Conservation (phyloP, 1,140 invertebrate species). For the Drosophila navojoa region DNA sequence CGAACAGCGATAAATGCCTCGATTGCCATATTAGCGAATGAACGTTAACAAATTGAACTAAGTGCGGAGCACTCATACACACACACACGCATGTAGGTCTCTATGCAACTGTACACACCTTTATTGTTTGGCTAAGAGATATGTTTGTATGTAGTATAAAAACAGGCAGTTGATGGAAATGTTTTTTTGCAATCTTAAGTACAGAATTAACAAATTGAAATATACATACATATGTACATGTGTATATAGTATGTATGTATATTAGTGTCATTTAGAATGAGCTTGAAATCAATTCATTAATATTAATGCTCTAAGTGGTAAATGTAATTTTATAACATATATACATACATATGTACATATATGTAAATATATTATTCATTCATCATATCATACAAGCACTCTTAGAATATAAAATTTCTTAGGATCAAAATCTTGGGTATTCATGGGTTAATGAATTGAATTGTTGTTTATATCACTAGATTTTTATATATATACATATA, state of each 20-base stretch:
- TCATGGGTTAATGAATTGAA: too few species aligned
- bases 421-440: too few species aligned
- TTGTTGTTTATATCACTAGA: too few species aligned
- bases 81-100: background rate
- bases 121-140: background rate
- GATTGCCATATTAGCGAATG: slow-evolving; percentile 20
- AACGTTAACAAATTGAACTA: slow-evolving; percentile 2
- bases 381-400: too few species aligned
- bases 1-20: slow-evolving; percentile 3
- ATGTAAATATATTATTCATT: too few species aligned
- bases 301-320: too few species aligned
- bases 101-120: background rate
- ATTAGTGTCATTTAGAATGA: too few species aligned
- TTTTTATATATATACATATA: too few species aligned
- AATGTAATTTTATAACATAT: too few species aligned
- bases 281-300: too few species aligned
- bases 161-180: background rate
- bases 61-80: background rate
- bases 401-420: too few species aligned
- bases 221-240: background rate
- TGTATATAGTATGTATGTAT: background rate
- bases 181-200: background rate
- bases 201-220: background rate
- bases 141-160: background rate
- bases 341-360: too few species aligned